Evolutionary conservation across 2,888 invertebrate genomes (phyloP).

Genomic region (Pegoplata infirma): DNA sequence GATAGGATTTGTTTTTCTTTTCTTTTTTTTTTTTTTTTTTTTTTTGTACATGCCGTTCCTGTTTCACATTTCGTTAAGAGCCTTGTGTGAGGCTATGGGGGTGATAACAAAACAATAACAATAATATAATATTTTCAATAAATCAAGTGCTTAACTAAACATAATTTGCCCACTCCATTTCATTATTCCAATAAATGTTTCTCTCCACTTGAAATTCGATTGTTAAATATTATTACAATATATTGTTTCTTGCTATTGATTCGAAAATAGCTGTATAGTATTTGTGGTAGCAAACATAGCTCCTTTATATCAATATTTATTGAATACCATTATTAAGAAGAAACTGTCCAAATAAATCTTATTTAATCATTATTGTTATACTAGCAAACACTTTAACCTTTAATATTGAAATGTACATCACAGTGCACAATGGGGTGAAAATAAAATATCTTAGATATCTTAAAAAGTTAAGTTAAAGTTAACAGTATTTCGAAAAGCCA

Average conservation of each 20-base stretch:
- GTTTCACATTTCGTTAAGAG: background rate
- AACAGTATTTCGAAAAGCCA: too few species aligned
- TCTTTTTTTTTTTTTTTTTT: too few species aligned
- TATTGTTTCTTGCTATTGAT: background rate
- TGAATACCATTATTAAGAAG: background rate
- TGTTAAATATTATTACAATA: constrained; percentile 1
- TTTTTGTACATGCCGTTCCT: constrained; percentile 23
- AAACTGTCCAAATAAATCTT: constrained; percentile 25
- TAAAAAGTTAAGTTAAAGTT: too few species aligned
- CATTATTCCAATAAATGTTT: background rate
- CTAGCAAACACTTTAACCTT: constrained; percentile 29
- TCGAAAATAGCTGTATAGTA: background rate
- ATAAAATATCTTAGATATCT: too few species aligned
- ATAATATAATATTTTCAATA: constrained; percentile 38
- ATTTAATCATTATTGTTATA: constrained; percentile 22
- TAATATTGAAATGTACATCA: background rate
- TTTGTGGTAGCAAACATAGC: background rate
- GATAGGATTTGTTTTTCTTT: too few species aligned
- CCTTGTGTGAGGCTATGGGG: constrained; percentile 13
- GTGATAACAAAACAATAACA: constrained; percentile 38
- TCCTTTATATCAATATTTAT: background rate
- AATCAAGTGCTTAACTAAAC: constrained; percentile 40
- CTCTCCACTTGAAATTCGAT: background rate
- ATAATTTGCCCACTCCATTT: background rate
- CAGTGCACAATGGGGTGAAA: too few species aligned